Percentiles rank a stretch among this genome's conserved stretches.
These are phyloP conservation scores for Dasyornis broadbenti DNA, from an alignment of 2,113 vertebrate species.

Conservation along the genomic window DNA sequence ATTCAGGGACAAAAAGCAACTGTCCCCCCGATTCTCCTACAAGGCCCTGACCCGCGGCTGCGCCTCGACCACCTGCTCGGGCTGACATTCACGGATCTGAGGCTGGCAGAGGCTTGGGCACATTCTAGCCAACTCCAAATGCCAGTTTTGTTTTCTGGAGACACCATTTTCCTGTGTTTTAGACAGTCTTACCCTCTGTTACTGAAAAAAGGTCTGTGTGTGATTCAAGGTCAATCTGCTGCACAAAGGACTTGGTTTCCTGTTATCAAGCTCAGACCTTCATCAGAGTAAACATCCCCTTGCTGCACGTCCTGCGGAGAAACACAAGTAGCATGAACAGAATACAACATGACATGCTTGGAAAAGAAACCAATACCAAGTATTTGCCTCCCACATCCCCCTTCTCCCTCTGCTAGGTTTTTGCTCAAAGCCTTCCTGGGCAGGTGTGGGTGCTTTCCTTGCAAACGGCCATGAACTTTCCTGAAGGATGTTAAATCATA, in stretches of 20 bases:
- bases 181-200: conserved; percentile 43
- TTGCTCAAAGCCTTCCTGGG: not conserved
- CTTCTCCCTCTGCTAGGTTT: not conserved
- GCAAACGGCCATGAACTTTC: not conserved
- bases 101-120: conserved; percentile 29
- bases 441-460: not conserved
- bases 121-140: conserved; percentile 47
- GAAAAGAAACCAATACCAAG: not conserved
- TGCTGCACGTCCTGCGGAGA: not conserved
- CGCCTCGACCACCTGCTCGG: conserved; percentile 17
- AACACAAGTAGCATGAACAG: not conserved
- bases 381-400: not conserved
- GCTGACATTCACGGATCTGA: conserved; percentile 41
- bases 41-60: not conserved
- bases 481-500: not conserved
- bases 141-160: conserved; percentile 52
- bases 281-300: conserved; percentile 45
- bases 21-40: conserved; percentile 15
- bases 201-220: conserved; percentile 50
- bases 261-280: conserved; percentile 65
- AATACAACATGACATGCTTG: not conserved
- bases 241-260: conserved; percentile 57
- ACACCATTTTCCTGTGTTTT: conserved; percentile 39
- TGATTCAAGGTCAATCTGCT: conserved; percentile 40
- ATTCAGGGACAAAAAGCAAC: conserved; percentile 4